Evolutionary conservation across 2,113 vertebrate species (phyloP).

Genomic region (Chlamydotis undulata): DNA sequence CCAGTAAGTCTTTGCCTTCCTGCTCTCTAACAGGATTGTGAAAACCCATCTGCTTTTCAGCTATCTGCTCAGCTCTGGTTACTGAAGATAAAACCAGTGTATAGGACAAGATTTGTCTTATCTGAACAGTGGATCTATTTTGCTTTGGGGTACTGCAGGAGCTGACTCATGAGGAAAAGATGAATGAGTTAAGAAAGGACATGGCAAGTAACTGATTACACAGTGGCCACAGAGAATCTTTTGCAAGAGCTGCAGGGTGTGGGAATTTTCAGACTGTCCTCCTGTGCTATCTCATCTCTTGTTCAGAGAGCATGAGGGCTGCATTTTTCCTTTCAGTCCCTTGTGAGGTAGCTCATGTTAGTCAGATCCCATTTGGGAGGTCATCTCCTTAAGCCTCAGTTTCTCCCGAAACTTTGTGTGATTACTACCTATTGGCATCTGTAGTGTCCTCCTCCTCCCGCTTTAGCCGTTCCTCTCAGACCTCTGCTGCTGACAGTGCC

Average conservation of each 20-base stretch:
- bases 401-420: neutral
- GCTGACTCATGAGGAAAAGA: neutral
- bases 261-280: neutral
- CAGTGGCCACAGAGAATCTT: neutral
- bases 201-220: neutral
- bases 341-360: neutral
- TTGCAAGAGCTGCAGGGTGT: neutral
- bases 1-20: neutral
- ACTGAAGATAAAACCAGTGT: neutral
- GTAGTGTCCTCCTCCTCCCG: neutral
- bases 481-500: neutral
- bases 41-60: neutral
- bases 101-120: neutral
- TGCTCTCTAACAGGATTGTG: neutral
- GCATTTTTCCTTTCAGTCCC: neutral
- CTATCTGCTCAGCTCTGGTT: neutral
- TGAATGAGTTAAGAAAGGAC: neutral
- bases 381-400: neutral
- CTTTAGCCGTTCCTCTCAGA: neutral
- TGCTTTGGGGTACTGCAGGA: neutral
- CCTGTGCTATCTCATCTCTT: neutral
- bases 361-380: neutral
- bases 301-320: neutral
- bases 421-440: neutral
- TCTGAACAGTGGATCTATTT: neutral